These are phyloP conservation scores for Cairina moschata DNA, from an alignment of 2,113 vertebrate species.

Conservation along the genomic window DNA sequence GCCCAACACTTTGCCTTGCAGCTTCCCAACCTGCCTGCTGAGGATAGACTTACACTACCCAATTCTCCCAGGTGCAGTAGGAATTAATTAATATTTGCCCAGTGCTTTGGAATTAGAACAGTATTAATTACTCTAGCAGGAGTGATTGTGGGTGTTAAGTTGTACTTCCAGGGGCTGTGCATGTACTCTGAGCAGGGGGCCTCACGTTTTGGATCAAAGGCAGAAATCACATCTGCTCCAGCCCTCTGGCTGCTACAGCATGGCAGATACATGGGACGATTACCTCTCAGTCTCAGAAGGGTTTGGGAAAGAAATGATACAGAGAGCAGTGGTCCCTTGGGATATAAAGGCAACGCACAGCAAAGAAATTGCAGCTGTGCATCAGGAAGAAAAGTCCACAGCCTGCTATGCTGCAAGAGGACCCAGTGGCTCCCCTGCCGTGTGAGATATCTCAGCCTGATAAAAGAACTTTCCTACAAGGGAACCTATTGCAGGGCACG, in stretches of 20 bases:
- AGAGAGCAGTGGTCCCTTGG: background rate
- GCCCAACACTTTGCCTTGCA: background rate
- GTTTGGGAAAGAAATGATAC: background rate
- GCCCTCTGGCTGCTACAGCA: background rate
- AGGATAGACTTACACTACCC: background rate
- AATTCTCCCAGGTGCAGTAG: fast-evolving
- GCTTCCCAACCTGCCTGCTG: background rate
- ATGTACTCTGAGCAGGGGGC: background rate
- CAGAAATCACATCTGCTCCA: background rate
- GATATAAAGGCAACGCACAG: background rate
- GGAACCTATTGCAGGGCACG: background rate
- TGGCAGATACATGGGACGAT: fast-evolving
- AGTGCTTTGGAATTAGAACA: background rate
- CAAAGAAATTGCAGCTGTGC: background rate
- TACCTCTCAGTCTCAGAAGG: background rate
- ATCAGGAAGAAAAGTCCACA: background rate
- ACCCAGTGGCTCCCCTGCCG: background rate
- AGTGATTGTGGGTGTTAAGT: background rate
- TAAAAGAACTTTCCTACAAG: background rate
- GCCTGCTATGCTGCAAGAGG: background rate
- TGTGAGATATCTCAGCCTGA: background rate
- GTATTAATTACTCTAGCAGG: background rate
- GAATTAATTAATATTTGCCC: background rate
- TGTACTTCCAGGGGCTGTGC: background rate
- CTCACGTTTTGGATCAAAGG: background rate